Evolutionary conservation across 2,113 vertebrate species (phyloP), one percentile per base, ranked within the genome.

Genomic region (Orientallactaga bullata): DNA sequence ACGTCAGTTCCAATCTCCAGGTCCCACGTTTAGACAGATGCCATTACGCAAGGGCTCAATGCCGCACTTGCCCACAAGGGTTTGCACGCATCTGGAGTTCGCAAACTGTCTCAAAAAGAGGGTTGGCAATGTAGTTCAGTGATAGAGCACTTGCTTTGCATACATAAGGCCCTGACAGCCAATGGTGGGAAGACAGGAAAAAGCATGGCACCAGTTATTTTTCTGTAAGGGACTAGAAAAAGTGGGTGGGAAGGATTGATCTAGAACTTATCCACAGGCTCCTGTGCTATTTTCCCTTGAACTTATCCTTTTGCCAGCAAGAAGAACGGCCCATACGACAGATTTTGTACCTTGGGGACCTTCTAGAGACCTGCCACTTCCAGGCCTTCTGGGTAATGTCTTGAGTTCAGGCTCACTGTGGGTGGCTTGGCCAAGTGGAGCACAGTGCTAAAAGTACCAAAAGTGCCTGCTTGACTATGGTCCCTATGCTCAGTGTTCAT

Each of bases 341-440:
- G 98, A 99, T 99, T 96, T 97, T 99, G 5, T 99, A 99, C 96
- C 97, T 99, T 2, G 99, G 99, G 21, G 99, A 99, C 97, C 98
- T 99, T 84, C 97, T 99, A 95, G 99, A 99, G 96, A 99, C 99
- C 0, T 99, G 99, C 88, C 99, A 99, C 96, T 99, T 99, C 97
- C 99, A 99, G 97, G 98, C 99, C 88, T 99, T 99, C 97, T 99
- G 99, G 99, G 99, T 99, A 98, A 98, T 76, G 89, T 32, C 13
- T 35, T 21, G 69, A 71, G 55, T 63, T 13, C 3, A 0, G 2
- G 90, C 39, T 0, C 39, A 32, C 28, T 26, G 18, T 16, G 60
- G 90, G 58, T 58, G 35, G 21, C 32, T 35, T 47, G n/a, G 63
- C 30, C 2, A 2, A 3, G 18, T 1, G 1, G 32, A 2, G 6